Evolutionary conservation across 2,797 vertebrate species (phyloP).

Genomic region (Peromyscus aztecus): DNA sequence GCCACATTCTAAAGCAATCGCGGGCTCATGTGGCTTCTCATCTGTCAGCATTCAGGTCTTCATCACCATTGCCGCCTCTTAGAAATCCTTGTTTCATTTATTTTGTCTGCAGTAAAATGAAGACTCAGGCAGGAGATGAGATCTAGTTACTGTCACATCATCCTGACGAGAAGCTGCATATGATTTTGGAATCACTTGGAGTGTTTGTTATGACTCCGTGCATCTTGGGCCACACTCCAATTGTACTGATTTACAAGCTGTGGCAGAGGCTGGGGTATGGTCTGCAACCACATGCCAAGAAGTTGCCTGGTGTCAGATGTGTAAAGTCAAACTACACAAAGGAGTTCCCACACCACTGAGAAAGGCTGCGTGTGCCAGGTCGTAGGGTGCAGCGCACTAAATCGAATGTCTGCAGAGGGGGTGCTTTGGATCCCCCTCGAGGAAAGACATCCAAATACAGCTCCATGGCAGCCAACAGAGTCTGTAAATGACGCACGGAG

Average conservation of each 20-base stretch:
- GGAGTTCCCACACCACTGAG: background rate
- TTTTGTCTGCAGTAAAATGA: background rate
- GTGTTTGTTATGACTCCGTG: background rate
- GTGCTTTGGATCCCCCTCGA: background rate
- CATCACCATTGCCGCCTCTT: background rate
- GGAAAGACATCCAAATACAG: constrained; percentile 42
- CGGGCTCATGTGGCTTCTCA: background rate
- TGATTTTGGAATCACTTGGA: constrained; percentile 21
- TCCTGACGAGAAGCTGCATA: constrained; percentile 29
- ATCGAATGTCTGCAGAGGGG: background rate
- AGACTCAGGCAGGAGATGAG: constrained; percentile 46
- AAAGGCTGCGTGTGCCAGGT: background rate
- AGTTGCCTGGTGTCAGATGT: background rate
- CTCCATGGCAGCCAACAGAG: background rate
- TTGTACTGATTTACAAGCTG: background rate
- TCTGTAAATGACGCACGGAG: constrained; percentile 13
- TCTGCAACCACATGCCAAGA: background rate
- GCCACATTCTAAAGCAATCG: background rate
- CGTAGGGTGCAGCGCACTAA: background rate
- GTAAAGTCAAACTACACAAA: constrained; percentile 26
- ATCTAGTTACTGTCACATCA: constrained; percentile 21
- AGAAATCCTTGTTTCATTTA: background rate
- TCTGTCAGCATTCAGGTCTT: background rate
- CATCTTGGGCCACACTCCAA: background rate
- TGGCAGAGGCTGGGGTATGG: background rate